phyloP scores from a whole-genome alignment of 2,888 invertebrate species.

The Tridacna gigas region DNA sequence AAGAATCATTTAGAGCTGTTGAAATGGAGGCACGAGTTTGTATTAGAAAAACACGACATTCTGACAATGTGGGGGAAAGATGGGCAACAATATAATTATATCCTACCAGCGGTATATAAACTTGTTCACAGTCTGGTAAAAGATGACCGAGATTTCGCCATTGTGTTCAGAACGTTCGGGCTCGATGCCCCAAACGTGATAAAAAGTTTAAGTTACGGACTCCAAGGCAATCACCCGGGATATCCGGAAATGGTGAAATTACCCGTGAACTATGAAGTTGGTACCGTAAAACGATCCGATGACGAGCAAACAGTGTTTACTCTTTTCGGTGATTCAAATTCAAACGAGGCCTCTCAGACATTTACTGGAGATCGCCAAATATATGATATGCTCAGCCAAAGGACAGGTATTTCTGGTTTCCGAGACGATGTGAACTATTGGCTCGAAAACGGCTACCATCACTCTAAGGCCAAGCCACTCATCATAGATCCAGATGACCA shows the following conservation, averaged over 20 bases:
- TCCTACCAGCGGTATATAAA: constrained; percentile 82
- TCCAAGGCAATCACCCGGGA: constrained; percentile 80
- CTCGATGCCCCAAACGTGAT: constrained; percentile 82
- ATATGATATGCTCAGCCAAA: constrained; percentile 76
- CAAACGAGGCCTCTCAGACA: constrained; percentile 34
- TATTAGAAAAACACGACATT: constrained; percentile 54
- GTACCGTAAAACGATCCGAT: constrained; percentile 70
- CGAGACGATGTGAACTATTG: constrained; percentile 83
- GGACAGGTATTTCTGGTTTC: constrained; percentile 79
- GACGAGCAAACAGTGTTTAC: constrained; percentile 65
- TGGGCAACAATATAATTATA: constrained; percentile 82
- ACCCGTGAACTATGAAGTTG: constrained; percentile 71
- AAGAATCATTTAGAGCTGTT: constrained; percentile 77
- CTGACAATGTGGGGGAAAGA: constrained; percentile 78
- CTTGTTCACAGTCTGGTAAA: constrained; percentile 77
- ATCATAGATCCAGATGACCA: constrained; percentile 80
- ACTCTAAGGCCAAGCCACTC: constrained; percentile 81
- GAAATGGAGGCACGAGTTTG: constrained; percentile 73
- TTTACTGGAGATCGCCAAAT: constrained; percentile 74
- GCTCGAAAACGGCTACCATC: constrained; percentile 80
- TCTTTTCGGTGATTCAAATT: constrained; percentile 32
- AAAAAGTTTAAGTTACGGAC: constrained; percentile 72
- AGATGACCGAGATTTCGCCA: constrained; percentile 77
- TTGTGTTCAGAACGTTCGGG: constrained; percentile 83
- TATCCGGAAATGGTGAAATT: constrained; percentile 73